A percentile compares a stretch with the other conserved stretches of the same genome.
These are phyloP conservation scores for Seira musarum DNA, from an alignment of 2,888 invertebrate genomes.

Conservation along the genomic window DNA sequence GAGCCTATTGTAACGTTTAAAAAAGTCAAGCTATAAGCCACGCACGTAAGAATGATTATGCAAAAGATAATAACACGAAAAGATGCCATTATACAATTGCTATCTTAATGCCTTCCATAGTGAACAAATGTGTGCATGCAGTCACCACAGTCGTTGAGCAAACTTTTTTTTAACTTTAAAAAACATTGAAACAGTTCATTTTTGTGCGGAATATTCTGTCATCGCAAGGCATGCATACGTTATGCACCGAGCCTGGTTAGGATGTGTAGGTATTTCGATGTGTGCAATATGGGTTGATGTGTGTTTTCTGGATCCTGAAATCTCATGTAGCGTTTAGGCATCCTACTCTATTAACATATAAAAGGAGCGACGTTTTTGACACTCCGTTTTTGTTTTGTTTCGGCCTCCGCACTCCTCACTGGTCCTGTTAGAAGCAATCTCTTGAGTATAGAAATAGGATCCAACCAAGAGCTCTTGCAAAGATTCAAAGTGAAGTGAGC, in stretches of 20 bases:
- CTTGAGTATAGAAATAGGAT: too few relatives aligned
- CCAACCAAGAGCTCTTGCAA: too few relatives aligned
- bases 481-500: too few relatives aligned
- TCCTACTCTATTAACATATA: conserved; percentile 28
- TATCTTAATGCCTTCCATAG: background rate
- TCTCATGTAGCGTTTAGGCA: conserved; percentile 4
- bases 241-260: background rate
- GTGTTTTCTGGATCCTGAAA: conserved; percentile 17
- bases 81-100: conserved; percentile 4
- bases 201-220: background rate
- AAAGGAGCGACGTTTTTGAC: conserved; percentile 43
- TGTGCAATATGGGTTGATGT: conserved; percentile 4
- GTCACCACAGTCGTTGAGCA: background rate
- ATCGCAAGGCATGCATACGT: background rate
- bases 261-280: conserved; percentile 14
- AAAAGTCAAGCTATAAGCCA: background rate
- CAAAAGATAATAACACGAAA: background rate
- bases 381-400: conserved; percentile 43
- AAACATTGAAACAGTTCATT: background rate
- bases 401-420: conserved; percentile 19
- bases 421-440: too few relatives aligned
- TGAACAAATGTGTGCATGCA: background rate
- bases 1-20: background rate
- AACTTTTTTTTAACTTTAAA: background rate
- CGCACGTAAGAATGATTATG: background rate